Evolutionary conservation across 2,797 vertebrate genomes (phyloP), one percentile per base, ranked within the genome.

Genomic region (Hyperoplus immaculatus): DNA sequence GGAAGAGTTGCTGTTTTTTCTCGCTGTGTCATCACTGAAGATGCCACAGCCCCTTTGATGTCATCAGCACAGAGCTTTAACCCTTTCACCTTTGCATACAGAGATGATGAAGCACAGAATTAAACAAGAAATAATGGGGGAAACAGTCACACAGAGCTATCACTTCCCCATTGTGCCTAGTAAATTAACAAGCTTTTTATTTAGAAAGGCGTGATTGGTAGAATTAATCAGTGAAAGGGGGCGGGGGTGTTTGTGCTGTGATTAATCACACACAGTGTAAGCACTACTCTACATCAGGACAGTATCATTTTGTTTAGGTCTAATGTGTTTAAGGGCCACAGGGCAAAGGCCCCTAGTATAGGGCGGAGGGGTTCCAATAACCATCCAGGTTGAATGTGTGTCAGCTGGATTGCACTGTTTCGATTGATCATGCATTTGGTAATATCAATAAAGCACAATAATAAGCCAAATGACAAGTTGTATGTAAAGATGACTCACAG

Each of bases 1-100:
- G 77, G 72, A 85, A 77, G 53, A 69, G 56, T 4, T 60, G 77
- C 80, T 76, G 68, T 55, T 81, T 64, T 91, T 91, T 87, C 89
- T 56, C 8, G 42, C 65, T 8, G 79, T 90, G 89, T 92, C 89
- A 86, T 91, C 89, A 88, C 29, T 29, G 29, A 29, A 78, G 73
- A 41, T 54, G 78, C 18, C 55, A 51, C 51, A 66, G 16, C 63
- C 75, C 61, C 75, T 56, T 56, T 88, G 88, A 87, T 92, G 89
- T 80, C 82, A 87, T 92, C 88, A 80, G 38, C 77, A 36, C 62
- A 2, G 60, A 54, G 43, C 16, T 29, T 47, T 1, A 15, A 47
- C 64, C 3, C 67, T 55, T 39, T 69, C 77, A 80, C 73, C 69
- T 85, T 61, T 79, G 70, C 79, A 82, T 50, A 69, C 73, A 74